Evolutionary conservation across 1,140 invertebrate species (phyloP), one percentile per base, ranked within the genome.

Genomic region (Drosophila equinoxialis): DNA sequence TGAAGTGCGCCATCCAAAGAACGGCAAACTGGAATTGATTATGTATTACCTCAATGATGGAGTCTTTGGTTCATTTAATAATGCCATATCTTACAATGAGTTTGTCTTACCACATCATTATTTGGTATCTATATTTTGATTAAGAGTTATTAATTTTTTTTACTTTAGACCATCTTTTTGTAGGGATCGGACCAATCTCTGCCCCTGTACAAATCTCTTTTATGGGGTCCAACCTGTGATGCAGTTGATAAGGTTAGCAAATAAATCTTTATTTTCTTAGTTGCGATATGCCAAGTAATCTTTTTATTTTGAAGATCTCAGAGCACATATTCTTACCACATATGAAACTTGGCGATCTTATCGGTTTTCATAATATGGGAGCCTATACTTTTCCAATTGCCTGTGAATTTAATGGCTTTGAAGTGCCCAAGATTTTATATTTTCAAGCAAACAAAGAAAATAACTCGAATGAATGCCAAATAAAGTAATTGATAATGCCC

Each of bases 21-120:
- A 92, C 23, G 92, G 91, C 0, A 90, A 91, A 11, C 92, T 94
- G 65, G 92, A 93, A 33, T 94, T 95, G 62, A 94, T 95, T 74
- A 99, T 99, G 98, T 98, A 98, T 93, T 99, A 98, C 93, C 96
- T 99, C 77, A 99, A 99, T 92, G 98, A 99, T 93, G 97, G 99
- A 0, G 97, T 99, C 26, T 99, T 99, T 93, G 98, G 98, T 13
- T 98, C 97, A 33, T 99, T 99, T 94, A 99, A 99, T 93, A 98
- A 97, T 93, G 94, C 98, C 71, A 48, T 48, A 48, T 93, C 99
- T 4, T 99, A 98, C 91, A 98, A 99, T 93, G 98, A 99, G 93
- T 96, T 97, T 39, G 35, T 74, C 42, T 81, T 75, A 3, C 79
- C 80, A 0, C 39, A 81, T 45, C 90, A 92, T 57, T 90, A 89